These are phyloP conservation scores for Paradoxurus hermaphroditus DNA, from an alignment of 2,113 vertebrate genomes.

Conservation along the genomic window DNA sequence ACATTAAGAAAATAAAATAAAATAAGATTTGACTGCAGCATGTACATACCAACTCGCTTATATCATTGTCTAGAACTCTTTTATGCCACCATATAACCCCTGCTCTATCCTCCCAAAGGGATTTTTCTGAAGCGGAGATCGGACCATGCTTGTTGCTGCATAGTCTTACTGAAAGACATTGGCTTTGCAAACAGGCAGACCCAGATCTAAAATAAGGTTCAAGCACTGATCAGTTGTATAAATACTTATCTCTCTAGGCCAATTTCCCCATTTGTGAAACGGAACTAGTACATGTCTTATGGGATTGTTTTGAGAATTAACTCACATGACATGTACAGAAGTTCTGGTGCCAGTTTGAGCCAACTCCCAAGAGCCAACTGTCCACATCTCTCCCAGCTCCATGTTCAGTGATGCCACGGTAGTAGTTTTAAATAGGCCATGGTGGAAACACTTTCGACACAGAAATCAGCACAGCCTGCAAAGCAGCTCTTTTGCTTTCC, in stretches of 20 bases:
- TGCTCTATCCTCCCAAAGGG: neutral
- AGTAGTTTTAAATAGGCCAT: neutral
- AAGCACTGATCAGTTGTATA: neutral
- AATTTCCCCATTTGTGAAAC: neutral
- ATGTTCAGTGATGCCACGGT: neutral
- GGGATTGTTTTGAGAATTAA: neutral
- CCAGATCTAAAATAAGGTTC: neutral
- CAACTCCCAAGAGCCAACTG: neutral
- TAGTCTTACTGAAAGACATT: neutral
- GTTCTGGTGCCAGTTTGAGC: neutral
- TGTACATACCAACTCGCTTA: neutral
- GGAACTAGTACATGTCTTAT: neutral
- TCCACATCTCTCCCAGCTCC: neutral
- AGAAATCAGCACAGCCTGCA: neutral
- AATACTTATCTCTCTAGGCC: neutral
- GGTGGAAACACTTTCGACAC: neutral
- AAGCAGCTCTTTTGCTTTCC: neutral
- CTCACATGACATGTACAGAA: neutral
- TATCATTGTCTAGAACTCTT: neutral
- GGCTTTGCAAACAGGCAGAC: neutral
- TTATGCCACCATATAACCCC: fast-evolving
- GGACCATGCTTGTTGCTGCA: neutral
- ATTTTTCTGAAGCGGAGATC: neutral
- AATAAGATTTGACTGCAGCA: neutral
- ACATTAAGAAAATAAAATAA: too few relatives aligned